Evolutionary conservation across 2,113 vertebrate genomes (phyloP).

Genomic region (Paralichthys olivaceus): DNA sequence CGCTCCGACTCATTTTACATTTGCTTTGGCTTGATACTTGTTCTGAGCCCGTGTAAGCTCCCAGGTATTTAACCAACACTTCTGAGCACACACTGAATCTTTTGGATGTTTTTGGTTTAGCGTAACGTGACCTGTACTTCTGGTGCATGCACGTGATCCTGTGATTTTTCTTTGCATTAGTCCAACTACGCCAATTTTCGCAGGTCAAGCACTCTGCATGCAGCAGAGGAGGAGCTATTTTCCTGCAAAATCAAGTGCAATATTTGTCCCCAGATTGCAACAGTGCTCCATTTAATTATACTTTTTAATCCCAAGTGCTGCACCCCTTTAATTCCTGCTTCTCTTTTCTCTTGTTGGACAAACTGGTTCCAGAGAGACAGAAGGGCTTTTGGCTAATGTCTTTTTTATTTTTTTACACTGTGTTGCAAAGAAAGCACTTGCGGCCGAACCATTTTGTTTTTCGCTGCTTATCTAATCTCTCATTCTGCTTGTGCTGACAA

Average conservation of each 20-base stretch:
- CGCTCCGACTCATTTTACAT: slow-evolving; percentile 40
- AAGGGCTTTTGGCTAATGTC: slow-evolving; percentile 26
- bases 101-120: slow-evolving; percentile 21
- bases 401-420: slow-evolving; percentile 14
- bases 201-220: slow-evolving; percentile 8
- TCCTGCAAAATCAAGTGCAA: slow-evolving; percentile 24
- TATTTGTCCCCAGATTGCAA: slow-evolving; percentile 36
- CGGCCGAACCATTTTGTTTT: slow-evolving; percentile 35
- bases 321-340: slow-evolving; percentile 48
- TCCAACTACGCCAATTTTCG: not conserved
- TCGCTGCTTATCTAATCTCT: slow-evolving; percentile 48
- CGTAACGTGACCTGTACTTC: slow-evolving; percentile 8
- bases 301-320: slow-evolving; percentile 56
- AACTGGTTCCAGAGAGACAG: slow-evolving; percentile 36
- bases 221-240: slow-evolving; percentile 34
- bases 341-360: slow-evolving; percentile 35
- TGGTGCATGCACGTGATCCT: slow-evolving; percentile 4
- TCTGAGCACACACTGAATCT: slow-evolving; percentile 9
- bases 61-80: slow-evolving; percentile 30
- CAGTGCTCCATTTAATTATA: slow-evolving; percentile 59
- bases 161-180: slow-evolving; percentile 10
- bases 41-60: slow-evolving; percentile 24
- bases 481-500: slow-evolving; percentile 54
- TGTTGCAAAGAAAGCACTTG: slow-evolving; percentile 26
- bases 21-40: slow-evolving; percentile 48